phyloP scores from a whole-genome alignment of 2,797 vertebrate genomes.

The Erethizon dorsatum region DNA sequence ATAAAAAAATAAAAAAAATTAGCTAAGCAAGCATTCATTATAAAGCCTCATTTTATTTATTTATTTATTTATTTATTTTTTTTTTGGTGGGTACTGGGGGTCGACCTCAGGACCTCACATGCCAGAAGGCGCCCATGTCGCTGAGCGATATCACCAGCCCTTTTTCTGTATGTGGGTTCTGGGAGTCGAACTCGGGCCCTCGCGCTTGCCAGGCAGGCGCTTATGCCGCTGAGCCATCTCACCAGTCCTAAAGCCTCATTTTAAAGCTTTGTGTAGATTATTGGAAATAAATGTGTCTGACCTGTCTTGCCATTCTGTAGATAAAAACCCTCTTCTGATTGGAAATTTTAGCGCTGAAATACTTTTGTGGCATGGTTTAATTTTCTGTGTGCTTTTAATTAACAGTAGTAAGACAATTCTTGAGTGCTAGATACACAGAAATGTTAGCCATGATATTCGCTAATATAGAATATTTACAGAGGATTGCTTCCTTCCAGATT shows the following conservation, averaged over 20 bases:
- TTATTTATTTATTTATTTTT: too few relatives aligned
- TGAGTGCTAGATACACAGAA: neutral
- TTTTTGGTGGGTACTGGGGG: too few relatives aligned
- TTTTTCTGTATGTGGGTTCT: too few relatives aligned
- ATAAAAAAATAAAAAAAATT: slow-evolving; percentile 26
- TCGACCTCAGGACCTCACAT: too few relatives aligned
- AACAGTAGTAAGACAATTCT: slow-evolving; percentile 35
- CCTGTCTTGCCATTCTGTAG: slow-evolving; percentile 20
- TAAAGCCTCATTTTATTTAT: neutral
- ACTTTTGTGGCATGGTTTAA: slow-evolving; percentile 39
- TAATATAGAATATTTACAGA: neutral
- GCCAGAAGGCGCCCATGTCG: too few relatives aligned
- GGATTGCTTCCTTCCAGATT: slow-evolving; percentile 12
- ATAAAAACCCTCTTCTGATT: neutral
- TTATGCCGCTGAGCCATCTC: too few relatives aligned
- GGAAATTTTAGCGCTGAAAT: neutral
- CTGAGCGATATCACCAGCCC: too few relatives aligned
- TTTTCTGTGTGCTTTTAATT: slow-evolving; percentile 56
- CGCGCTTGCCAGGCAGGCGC: too few relatives aligned
- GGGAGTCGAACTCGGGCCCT: too few relatives aligned
- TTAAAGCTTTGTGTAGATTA: neutral
- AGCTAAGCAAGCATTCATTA: slow-evolving; percentile 5
- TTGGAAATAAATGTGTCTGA: neutral
- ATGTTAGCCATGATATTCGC: slow-evolving; percentile 30
- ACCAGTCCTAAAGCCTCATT: neutral